Percentiles rank a stretch among this genome's conserved stretches.
phyloP scores from a whole-genome alignment of 2,113 vertebrate genomes.

The Cyanistes caeruleus region DNA sequence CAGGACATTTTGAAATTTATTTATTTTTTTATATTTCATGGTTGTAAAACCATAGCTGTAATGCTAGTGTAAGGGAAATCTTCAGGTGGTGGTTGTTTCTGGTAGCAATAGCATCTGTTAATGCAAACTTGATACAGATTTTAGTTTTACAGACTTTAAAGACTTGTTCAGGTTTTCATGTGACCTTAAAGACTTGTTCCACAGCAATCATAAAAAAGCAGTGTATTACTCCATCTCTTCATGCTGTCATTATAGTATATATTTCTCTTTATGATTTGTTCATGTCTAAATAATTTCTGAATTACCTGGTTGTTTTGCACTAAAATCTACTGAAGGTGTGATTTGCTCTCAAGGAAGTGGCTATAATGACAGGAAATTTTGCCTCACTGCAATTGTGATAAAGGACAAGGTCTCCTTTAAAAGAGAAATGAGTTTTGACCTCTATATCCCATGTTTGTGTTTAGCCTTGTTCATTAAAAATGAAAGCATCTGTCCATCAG shows the following conservation, averaged over 20 bases:
- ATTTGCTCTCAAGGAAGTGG: not conserved
- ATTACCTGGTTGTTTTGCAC: not conserved
- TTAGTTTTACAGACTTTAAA: not conserved
- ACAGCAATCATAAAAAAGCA: not conserved
- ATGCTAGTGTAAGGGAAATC: not conserved
- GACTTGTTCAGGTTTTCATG: not conserved
- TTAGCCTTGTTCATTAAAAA: not conserved
- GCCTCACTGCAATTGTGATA: not conserved
- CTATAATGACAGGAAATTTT: not conserved
- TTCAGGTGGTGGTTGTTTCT: not conserved
- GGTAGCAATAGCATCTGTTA: not conserved
- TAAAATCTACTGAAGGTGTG: accelerated
- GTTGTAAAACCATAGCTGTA: not conserved
- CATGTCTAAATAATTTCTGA: not conserved
- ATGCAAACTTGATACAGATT: not conserved
- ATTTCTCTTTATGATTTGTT: not conserved
- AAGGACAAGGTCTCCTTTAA: not conserved
- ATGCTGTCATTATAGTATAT: not conserved
- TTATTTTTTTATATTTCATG: not conserved
- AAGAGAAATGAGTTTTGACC: not conserved
- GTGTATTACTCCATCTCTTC: not conserved
- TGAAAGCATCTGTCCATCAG: not conserved
- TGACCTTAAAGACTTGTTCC: not conserved
- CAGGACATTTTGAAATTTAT: not conserved
- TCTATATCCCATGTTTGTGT: not conserved